Conservation (phyloP, 2,113 vertebrate genomes). For the human (Homo sapiens) region DNA sequence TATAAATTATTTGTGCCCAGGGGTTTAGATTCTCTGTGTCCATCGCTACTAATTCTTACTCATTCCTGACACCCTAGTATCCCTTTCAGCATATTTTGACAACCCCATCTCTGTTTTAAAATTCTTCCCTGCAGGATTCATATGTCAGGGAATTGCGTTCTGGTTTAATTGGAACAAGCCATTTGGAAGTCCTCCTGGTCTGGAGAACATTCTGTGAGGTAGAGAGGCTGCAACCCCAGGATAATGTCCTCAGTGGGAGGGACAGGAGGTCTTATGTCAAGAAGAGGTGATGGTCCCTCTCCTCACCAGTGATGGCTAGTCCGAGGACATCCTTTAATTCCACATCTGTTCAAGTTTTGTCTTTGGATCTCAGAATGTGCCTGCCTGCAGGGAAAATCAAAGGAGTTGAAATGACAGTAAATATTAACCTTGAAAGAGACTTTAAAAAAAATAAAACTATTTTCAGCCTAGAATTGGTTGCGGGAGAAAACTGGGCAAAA, state of each 20-base stretch:
- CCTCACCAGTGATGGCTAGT: fast-evolving
- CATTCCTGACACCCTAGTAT: background rate
- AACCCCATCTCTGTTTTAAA: background rate
- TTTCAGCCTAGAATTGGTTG: background rate
- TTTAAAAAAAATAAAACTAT: background rate
- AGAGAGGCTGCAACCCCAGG: background rate
- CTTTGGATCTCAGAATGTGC: background rate
- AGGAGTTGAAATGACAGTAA: background rate
- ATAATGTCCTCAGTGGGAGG: too few relatives aligned
- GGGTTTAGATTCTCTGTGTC: background rate
- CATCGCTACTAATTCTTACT: too few relatives aligned
- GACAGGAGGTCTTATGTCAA: too few relatives aligned
- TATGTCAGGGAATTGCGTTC: background rate
- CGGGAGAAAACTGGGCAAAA: too few relatives aligned
- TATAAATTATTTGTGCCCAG: too few relatives aligned
- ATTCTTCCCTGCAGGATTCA: background rate
- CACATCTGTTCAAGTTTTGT: background rate
- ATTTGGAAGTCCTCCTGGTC: background rate
- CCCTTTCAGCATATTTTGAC: background rate
- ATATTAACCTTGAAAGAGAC: background rate
- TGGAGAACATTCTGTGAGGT: fast-evolving
- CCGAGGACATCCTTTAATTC: background rate
- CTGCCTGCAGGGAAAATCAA: background rate
- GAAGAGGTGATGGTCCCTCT: fast-evolving
- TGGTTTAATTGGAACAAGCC: background rate